Conservation (phyloP, 2,797 vertebrate genomes). For the Mus caroli region DNA sequence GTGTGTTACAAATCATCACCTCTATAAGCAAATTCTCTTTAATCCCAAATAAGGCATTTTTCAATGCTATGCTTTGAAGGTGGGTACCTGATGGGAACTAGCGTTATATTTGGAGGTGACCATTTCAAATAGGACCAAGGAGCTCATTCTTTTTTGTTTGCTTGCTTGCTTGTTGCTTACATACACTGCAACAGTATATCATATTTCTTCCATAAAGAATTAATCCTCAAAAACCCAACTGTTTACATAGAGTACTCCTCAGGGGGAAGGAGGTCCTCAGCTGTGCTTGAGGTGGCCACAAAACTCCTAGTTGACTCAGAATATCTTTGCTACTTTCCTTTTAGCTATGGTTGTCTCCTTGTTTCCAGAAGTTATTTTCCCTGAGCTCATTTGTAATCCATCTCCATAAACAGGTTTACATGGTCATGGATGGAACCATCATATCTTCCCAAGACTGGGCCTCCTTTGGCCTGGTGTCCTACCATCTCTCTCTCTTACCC, state of each 20-base stretch:
- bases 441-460: neutral
- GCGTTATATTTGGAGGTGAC: neutral
- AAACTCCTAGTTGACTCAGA: neutral
- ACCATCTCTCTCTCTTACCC: neutral
- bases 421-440: neutral
- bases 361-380: slow-evolving; percentile 7
- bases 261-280: neutral
- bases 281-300: neutral
- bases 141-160: neutral
- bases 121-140: slow-evolving; percentile 3
- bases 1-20: neutral
- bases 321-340: neutral
- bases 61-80: neutral
- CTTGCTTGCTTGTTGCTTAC: neutral
- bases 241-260: neutral
- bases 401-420: neutral
- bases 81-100: neutral
- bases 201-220: neutral
- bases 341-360: neutral
- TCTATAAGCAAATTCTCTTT: neutral
- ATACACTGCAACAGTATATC: no score
- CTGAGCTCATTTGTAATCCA: neutral
- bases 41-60: slow-evolving; percentile 9
- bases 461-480: neutral
- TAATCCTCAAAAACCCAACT: neutral